Conservation (phyloP, 2,113 vertebrate genomes). For the Lonchura striata region DNA sequence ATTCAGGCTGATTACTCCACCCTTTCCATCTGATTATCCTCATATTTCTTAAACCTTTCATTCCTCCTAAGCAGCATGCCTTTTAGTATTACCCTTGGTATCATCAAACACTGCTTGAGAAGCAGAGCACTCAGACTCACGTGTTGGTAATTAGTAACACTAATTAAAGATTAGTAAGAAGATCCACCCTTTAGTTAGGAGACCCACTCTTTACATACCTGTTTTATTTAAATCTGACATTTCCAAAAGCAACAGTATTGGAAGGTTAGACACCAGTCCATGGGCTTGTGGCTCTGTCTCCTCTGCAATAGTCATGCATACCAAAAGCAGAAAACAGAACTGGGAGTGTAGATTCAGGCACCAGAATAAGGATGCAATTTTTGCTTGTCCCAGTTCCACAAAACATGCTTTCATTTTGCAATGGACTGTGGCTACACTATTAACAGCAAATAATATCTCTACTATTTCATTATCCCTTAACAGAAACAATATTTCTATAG, state of each 20-base stretch:
- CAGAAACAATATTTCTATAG: conserved; percentile 51
- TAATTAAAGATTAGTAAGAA: conserved; percentile 26
- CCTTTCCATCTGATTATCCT: background rate
- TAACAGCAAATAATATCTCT: conserved; percentile 45
- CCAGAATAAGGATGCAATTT: conserved; percentile 62
- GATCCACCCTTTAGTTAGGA: background rate
- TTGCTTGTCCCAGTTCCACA: conserved; percentile 47
- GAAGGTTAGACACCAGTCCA: background rate
- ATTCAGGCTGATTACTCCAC: background rate
- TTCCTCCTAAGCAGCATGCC: background rate
- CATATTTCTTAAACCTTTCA: background rate
- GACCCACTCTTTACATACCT: conserved; percentile 5
- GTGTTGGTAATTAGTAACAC: background rate
- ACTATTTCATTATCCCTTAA: conserved; percentile 46
- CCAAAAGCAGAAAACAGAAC: conserved; percentile 47
- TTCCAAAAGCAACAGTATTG: background rate
- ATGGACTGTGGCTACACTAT: conserved; percentile 48
- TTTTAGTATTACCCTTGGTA: background rate
- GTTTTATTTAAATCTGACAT: conserved; percentile 11
- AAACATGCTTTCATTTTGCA: conserved; percentile 63
- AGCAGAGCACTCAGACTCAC: background rate
- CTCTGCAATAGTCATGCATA: background rate
- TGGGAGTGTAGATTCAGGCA: conserved; percentile 56
- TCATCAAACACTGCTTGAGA: background rate
- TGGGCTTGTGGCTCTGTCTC: background rate